Evolutionary conservation across 2,113 vertebrate genomes (phyloP).

Genomic region (Aphelocoma coerulescens): DNA sequence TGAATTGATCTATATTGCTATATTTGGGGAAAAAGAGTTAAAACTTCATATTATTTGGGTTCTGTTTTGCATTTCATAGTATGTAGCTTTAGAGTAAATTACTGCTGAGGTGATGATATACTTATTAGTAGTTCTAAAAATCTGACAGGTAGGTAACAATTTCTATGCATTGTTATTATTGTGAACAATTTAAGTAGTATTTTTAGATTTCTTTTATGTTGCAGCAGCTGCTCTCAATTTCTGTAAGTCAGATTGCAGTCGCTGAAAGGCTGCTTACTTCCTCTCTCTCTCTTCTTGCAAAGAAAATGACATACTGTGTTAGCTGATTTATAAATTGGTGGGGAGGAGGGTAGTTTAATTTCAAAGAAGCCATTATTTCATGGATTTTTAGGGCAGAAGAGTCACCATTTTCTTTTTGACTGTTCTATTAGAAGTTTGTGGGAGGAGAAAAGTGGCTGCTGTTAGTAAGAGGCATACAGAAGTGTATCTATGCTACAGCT

Average conservation of each 20-base stretch:
- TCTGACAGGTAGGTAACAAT: slow-evolving; percentile 36
- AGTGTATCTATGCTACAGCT: background rate
- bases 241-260: slow-evolving; percentile 8
- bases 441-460: background rate
- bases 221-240: slow-evolving; percentile 49
- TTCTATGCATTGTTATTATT: slow-evolving; percentile 15
- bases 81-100: slow-evolving; percentile 9
- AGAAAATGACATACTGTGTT: slow-evolving; percentile 25
- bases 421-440: background rate
- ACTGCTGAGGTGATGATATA: slow-evolving; percentile 22
- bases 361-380: slow-evolving; percentile 30
- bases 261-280: slow-evolving; percentile 44
- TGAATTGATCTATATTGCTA: background rate
- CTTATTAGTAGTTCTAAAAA: slow-evolving; percentile 7
- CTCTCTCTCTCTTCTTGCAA: slow-evolving; percentile 4
- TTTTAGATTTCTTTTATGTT: slow-evolving; percentile 64
- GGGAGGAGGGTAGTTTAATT: background rate
- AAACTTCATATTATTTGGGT: background rate
- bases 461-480: background rate
- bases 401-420: slow-evolving; percentile 14
- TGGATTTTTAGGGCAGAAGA: slow-evolving; percentile 19
- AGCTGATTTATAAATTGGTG: slow-evolving; percentile 11
- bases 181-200: slow-evolving; percentile 41
- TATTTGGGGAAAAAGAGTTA: background rate
- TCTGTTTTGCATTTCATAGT: background rate